Percentiles rank a stretch among this genome's conserved stretches.
Evolutionary conservation across 2,113 vertebrate genomes (phyloP).

Genomic region (Urocynchramus pylzowi): DNA sequence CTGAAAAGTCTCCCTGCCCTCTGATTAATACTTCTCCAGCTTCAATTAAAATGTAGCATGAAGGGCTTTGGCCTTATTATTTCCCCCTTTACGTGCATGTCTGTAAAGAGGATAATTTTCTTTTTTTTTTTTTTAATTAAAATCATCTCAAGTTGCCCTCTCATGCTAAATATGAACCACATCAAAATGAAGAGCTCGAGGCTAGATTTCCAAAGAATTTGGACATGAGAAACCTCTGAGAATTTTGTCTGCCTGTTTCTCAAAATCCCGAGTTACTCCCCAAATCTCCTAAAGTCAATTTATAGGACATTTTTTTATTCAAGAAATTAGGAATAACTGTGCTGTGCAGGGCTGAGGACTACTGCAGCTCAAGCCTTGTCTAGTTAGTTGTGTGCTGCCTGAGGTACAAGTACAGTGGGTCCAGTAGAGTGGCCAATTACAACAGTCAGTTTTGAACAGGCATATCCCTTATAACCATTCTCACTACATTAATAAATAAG

Average conservation of each 20-base stretch:
- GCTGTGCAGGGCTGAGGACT: background rate
- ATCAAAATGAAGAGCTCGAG: background rate
- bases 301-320: background rate
- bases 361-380: background rate
- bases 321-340: background rate
- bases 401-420: fast-evolving
- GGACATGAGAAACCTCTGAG: background rate
- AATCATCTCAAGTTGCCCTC: constrained; percentile 39
- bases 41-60: constrained; percentile 44
- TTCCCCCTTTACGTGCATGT: background rate
- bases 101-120: constrained; percentile 21
- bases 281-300: background rate
- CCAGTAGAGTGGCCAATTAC: background rate
- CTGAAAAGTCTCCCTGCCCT: background rate
- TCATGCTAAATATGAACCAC: constrained; percentile 6
- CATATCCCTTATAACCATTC: background rate
- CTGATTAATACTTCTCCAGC: constrained; percentile 32
- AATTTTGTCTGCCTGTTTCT: background rate
- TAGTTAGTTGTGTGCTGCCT: background rate
- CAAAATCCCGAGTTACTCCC: background rate
- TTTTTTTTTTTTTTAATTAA: background rate
- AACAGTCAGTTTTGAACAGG: background rate
- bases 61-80: constrained; percentile 48
- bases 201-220: background rate
- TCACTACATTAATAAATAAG: background rate